Conservation (phyloP, 2,888 invertebrate species). For the Lithophane socia region DNA sequence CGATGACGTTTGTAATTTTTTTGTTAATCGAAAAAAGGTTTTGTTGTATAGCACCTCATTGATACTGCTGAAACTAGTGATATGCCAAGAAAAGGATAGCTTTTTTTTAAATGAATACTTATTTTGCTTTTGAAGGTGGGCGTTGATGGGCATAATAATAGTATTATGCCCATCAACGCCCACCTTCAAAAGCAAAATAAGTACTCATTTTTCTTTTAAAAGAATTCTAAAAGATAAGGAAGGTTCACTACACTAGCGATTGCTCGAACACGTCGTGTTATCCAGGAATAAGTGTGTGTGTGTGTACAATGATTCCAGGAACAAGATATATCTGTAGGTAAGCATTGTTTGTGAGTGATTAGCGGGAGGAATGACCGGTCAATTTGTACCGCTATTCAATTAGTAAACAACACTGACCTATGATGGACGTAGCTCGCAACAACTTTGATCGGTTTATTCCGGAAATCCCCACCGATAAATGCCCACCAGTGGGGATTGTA, state of each 20-base stretch:
- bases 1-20: too few relatives aligned
- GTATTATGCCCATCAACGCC: too few relatives aligned
- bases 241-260: background rate
- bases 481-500: too few relatives aligned
- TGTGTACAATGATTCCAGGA: constrained; percentile 11
- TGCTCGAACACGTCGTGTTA: background rate
- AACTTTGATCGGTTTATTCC: background rate
- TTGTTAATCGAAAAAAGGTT: too few relatives aligned
- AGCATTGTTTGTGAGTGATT: constrained; percentile 37
- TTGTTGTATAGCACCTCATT: too few relatives aligned
- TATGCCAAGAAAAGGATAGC: too few relatives aligned
- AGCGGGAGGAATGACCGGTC: constrained; percentile 39
- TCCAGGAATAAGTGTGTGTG: background rate
- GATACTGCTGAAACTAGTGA: too few relatives aligned
- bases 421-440: background rate
- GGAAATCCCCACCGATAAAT: too few relatives aligned
- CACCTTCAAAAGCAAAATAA: background rate
- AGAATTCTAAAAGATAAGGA: background rate
- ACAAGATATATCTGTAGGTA: constrained; percentile 6
- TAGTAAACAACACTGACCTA: constrained; percentile 49
- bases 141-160: too few relatives aligned
- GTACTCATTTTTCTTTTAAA: background rate
- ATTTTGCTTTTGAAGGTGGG: too few relatives aligned
- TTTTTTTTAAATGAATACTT: too few relatives aligned
- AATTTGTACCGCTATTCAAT: constrained; percentile 14